These are phyloP conservation scores for Chelonia mydas DNA, from an alignment of 2,797 vertebrate species.

Conservation along the genomic window DNA sequence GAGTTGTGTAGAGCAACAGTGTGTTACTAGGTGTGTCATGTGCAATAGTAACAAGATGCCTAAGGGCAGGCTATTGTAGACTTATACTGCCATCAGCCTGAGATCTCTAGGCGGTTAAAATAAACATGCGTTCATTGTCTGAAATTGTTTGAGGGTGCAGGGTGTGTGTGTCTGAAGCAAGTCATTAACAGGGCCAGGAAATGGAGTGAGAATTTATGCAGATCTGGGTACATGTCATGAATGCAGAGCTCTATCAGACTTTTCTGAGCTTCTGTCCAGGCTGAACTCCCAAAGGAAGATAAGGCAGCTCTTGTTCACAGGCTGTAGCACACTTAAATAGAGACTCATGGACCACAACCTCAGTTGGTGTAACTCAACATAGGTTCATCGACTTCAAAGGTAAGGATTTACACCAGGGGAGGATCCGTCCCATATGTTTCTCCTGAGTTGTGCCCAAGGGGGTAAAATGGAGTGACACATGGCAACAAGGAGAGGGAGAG, in stretches of 20 bases:
- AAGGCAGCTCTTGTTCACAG: not conserved
- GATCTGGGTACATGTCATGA: rapidly evolving
- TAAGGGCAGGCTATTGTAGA: not conserved
- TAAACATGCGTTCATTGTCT: constrained; percentile 21
- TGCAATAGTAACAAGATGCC: constrained; percentile 27
- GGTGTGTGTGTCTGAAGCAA: rapidly evolving
- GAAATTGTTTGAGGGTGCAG: not conserved
- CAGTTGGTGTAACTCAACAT: not conserved
- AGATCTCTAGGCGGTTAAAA: constrained; percentile 28
- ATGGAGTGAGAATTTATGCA: not conserved
- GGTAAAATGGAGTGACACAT: not conserved
- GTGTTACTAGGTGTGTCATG: constrained; percentile 58
- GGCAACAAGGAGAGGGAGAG: not conserved
- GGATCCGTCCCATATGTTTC: not conserved
- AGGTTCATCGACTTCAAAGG: not conserved
- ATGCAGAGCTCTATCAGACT: not conserved
- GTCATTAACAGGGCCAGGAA: not conserved
- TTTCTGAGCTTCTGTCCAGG: not conserved
- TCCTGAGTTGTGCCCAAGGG: not conserved
- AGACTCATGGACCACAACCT: not conserved
- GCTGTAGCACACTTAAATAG: not conserved
- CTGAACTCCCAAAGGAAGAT: not conserved
- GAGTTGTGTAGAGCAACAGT: constrained; percentile 23
- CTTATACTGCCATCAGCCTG: not conserved
- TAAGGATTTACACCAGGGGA: not conserved